These are phyloP conservation scores for Nemopilema nomurai DNA, from an alignment of 30 jellyfish, hydroid and myxozoan genomes.

Conservation along the genomic window DNA sequence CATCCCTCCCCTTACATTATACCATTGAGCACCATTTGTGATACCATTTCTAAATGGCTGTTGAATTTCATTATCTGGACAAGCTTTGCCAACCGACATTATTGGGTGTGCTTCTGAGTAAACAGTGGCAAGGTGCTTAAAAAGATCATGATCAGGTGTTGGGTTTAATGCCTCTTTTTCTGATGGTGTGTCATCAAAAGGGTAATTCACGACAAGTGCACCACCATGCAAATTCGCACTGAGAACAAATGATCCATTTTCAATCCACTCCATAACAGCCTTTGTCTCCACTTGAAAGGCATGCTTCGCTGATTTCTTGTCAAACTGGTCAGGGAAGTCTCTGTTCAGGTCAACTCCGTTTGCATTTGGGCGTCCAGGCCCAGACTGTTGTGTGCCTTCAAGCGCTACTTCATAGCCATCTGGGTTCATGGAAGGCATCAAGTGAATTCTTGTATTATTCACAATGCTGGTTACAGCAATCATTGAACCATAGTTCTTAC, in stretches of 20 bases:
- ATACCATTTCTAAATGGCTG: constrained; percentile 91
- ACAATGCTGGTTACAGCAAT: constrained; percentile 80
- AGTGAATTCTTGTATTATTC: constrained; percentile 88
- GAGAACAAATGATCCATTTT: constrained; percentile 85
- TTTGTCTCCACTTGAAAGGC: constrained; percentile 81
- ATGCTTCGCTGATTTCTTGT: constrained; percentile 40
- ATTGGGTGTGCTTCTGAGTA: constrained; percentile 98
- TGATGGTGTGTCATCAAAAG: constrained; percentile 88
- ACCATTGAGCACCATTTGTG: constrained; percentile 99
- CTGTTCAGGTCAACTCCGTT: constrained; percentile 91
- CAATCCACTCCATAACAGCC: constrained; percentile 92
- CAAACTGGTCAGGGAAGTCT: constrained; percentile 99
- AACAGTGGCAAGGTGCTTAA: constrained; percentile 80
- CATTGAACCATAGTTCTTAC: constrained; percentile 78
- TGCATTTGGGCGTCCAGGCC: constrained; percentile 88
- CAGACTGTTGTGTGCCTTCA: constrained; percentile 88
- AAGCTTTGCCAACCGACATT: constrained; percentile 93
- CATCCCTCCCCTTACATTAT: constrained; percentile 98
- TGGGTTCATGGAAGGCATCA: constrained; percentile 99
- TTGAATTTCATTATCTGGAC: constrained; percentile 86
- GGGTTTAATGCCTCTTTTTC: constrained; percentile 81
- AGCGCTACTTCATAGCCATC: constrained; percentile 97
- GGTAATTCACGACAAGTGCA: constrained; percentile 97
- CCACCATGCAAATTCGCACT: constrained; percentile 99
- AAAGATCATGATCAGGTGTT: constrained; percentile 93